Evolutionary conservation across 2,797 vertebrate species (phyloP).

Genomic region (Catamblyrhynchus diadema): DNA sequence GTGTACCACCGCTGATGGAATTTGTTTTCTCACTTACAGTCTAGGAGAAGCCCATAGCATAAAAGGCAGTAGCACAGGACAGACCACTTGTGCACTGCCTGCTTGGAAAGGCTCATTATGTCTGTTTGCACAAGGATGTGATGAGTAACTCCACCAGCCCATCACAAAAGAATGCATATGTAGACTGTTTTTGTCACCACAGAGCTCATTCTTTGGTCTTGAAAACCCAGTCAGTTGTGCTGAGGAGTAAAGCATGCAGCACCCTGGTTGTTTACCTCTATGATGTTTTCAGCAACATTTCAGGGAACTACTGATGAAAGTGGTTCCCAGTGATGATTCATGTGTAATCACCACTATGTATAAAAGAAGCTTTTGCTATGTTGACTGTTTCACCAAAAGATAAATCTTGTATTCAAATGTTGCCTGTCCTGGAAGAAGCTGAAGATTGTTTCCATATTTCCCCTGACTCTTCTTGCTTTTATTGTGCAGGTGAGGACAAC

Average conservation of each 20-base stretch:
- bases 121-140: background rate
- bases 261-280: background rate
- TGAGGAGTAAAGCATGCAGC: background rate
- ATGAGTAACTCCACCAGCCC: background rate
- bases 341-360: background rate
- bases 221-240: background rate
- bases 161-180: background rate
- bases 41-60: background rate
- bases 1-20: background rate
- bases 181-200: background rate
- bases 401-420: background rate
- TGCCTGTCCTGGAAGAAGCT: background rate
- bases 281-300: background rate
- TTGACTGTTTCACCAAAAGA: background rate
- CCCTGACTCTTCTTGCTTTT: background rate
- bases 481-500: constrained; percentile 88
- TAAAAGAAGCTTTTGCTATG: background rate
- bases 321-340: background rate
- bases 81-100: background rate
- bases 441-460: background rate
- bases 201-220: background rate
- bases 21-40: background rate
- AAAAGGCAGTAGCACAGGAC: background rate
- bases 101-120: background rate
- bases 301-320: background rate